phyloP scores from a whole-genome alignment of 2,888 invertebrate genomes.

The Himalopsyche tibetana region DNA sequence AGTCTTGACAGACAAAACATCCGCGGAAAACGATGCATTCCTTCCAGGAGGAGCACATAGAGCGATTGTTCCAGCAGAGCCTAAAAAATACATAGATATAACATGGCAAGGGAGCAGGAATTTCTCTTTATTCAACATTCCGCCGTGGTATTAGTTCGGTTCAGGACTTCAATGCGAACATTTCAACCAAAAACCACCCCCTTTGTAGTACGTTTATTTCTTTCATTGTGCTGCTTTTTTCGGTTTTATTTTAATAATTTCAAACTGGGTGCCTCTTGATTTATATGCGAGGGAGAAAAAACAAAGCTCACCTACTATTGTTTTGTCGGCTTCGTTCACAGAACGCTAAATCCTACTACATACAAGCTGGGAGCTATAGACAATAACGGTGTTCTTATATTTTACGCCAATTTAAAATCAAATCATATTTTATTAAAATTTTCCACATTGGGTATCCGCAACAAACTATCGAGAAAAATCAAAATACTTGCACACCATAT shows the following conservation, averaged over 20 bases:
- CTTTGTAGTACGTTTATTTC: slow-evolving; percentile 61
- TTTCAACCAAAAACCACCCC: slow-evolving; percentile 57
- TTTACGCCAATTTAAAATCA: neutral
- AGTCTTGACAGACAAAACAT: slow-evolving; percentile 21
- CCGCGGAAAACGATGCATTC: slow-evolving; percentile 25
- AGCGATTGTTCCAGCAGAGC: slow-evolving; percentile 6
- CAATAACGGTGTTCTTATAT: neutral
- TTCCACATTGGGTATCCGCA: no score
- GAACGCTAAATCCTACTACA: slow-evolving; percentile 21
- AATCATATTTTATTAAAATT: no score
- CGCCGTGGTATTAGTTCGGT: slow-evolving; percentile 58
- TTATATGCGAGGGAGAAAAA: slow-evolving; percentile 63
- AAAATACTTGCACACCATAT: no score
- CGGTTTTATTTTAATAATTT: slow-evolving; percentile 66
- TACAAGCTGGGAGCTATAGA: neutral
- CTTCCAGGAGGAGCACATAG: neutral
- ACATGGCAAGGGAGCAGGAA: neutral
- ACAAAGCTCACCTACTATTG: slow-evolving; percentile 62
- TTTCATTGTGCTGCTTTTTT: slow-evolving; percentile 63
- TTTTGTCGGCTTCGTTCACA: slow-evolving; percentile 50
- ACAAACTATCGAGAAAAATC: no score
- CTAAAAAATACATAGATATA: neutral
- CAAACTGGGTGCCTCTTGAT: slow-evolving; percentile 65
- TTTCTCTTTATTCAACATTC: slow-evolving; percentile 54
- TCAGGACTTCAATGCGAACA: slow-evolving; percentile 61